Evolutionary conservation across 2,113 vertebrate species (phyloP).

Genomic region (Cyanoderma ruficeps): DNA sequence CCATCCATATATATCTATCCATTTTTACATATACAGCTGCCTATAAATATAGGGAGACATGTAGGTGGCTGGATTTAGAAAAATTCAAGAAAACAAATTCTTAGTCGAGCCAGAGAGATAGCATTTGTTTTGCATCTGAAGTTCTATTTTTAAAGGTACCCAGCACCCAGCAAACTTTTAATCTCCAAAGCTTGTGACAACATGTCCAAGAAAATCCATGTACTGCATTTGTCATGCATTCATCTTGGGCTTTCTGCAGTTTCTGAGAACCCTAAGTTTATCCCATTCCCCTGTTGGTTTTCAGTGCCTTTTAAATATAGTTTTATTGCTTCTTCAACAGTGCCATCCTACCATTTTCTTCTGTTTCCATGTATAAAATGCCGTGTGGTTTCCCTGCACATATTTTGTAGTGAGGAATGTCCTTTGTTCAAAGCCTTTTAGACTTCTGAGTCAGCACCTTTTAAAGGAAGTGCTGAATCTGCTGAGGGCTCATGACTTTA

Average conservation of each 20-base stretch:
- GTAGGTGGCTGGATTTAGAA: background rate
- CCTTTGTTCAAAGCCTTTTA: background rate
- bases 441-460: background rate
- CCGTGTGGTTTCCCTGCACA: background rate
- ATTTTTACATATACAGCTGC: background rate
- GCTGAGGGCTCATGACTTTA: background rate
- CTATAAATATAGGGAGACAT: background rate
- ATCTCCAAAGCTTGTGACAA: background rate
- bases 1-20: background rate
- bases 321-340: background rate
- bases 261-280: background rate
- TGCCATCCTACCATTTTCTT: background rate
- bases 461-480: conserved; percentile 11
- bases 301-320: background rate
- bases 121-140: background rate
- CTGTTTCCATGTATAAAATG: background rate
- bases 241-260: background rate
- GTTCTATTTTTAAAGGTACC: background rate
- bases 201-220: background rate
- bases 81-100: background rate
- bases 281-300: background rate
- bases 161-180: background rate
- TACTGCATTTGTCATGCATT: background rate
- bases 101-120: background rate
- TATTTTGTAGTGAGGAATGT: background rate